A percentile compares a stretch with the other conserved stretches of the same genome.
Conservation (phyloP, 2,113 vertebrate genomes). For the Synchiropus splendidus region DNA sequence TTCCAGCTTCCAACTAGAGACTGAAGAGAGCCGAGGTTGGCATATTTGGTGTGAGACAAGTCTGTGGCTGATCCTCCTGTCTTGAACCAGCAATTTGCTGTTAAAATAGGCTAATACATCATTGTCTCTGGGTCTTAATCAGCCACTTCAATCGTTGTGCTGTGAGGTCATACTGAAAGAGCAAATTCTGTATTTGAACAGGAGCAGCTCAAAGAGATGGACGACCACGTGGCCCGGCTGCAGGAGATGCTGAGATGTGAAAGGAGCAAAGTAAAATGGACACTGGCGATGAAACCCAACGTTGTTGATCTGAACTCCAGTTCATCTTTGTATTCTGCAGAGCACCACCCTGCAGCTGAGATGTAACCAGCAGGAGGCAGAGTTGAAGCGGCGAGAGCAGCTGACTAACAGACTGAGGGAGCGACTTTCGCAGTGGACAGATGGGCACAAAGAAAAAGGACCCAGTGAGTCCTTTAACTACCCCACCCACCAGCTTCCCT, state of each 20-base stretch:
- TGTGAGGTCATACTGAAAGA: too few species aligned
- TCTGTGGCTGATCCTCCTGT: too few species aligned
- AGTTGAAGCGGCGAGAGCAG: slow-evolving; percentile 54
- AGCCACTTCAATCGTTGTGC: too few species aligned
- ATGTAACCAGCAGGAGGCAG: slow-evolving; percentile 48
- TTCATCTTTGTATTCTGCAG: slow-evolving; percentile 12
- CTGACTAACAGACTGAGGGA: slow-evolving; percentile 47
- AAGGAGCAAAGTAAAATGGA: slow-evolving; percentile 41
- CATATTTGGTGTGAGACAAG: too few species aligned
- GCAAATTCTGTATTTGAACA: slow-evolving; percentile 7
- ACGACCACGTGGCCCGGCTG: slow-evolving; percentile 49
- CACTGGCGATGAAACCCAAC: too few species aligned
- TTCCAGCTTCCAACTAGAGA: too few species aligned
- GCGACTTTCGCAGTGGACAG: slow-evolving; percentile 40
- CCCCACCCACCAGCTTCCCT: too few species aligned
- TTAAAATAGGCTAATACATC: too few species aligned
- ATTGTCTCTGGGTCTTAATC: too few species aligned
- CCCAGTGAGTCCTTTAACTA: slow-evolving; percentile 34
- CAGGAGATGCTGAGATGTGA: slow-evolving; percentile 52
- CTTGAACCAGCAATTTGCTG: too few species aligned
- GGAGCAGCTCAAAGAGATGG: slow-evolving; percentile 55
- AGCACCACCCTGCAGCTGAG: slow-evolving; percentile 41
- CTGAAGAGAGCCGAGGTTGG: too few species aligned
- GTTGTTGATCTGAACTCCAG: too few species aligned
- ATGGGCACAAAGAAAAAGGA: slow-evolving; percentile 36